Evolutionary conservation across 2,113 vertebrate genomes (phyloP).

Genomic region (Stigmatopora nigra): DNA sequence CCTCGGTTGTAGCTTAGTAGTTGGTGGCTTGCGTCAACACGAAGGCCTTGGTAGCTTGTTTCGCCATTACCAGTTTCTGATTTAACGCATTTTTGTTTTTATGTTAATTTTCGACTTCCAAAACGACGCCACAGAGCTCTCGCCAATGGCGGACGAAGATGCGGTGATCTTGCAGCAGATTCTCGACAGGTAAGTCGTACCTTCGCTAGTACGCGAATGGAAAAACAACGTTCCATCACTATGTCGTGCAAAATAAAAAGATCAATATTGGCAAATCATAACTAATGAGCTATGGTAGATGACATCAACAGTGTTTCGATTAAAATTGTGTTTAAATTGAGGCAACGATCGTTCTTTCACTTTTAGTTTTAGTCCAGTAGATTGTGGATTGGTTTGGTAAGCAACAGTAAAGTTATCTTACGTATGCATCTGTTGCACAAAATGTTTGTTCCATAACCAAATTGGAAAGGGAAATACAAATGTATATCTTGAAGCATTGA

Average conservation of each 20-base stretch:
- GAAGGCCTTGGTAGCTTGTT: conserved; percentile 43
- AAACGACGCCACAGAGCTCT: background rate
- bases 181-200: conserved; percentile 70
- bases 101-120: conserved; percentile 11
- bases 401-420: no score
- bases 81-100: conserved; percentile 14
- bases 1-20: conserved; percentile 10
- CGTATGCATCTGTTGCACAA: no score
- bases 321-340: no score
- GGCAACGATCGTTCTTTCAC: no score
- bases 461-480: background rate
- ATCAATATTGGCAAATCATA: no score
- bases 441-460: background rate
- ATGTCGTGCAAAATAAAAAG: no score
- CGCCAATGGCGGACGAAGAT: conserved; percentile 63
- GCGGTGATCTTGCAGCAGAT: conserved; percentile 67
- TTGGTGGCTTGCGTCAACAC: conserved; percentile 32
- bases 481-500: conserved; percentile 4
- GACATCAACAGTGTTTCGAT: no score
- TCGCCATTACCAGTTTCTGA: conserved; percentile 18
- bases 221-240: background rate
- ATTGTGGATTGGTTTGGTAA: no score
- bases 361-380: no score
- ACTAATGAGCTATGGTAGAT: no score
- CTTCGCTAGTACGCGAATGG: conserved; percentile 41